Evolutionary conservation across 2,797 vertebrate species (phyloP), one percentile per base, ranked within the genome.

Genomic region (Eutrigla gurnardus): DNA sequence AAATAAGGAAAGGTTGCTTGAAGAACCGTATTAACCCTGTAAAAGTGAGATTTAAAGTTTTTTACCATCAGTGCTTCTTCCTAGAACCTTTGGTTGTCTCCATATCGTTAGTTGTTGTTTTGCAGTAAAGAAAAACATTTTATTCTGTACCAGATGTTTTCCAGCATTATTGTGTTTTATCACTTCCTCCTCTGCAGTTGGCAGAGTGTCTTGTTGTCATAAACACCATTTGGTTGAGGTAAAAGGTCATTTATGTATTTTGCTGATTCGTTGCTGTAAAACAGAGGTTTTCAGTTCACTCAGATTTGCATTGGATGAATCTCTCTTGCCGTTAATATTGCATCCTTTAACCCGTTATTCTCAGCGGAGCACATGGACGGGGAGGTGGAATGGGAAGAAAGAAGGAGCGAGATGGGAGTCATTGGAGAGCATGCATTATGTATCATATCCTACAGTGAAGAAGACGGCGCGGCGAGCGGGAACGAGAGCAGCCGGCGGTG

Each of bases 391-490:
- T 10, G n/a, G 73, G 70, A 49, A 49, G 25, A 36, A 45, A 52
- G 49, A 65, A 58, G 39, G 46, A 62, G 73, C 36, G 32, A 68
- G 74, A 39, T 64, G 80, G 81, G 84, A 87, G 75, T 67, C 80
- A 82, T 69, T 77, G 84, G 80, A 81, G 68, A 42, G 69, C 87
- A 90, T 90, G 80, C 87, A 90, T 89, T 90, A 90, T 91, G 87
- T 80, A 89, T 90, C 87, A 80, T 85, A 84, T 85, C 87, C 85
- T 78, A 84, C 82, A 85, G 83, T 76, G 89, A 77, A 59, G 86
- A 79, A 77, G 83, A 80, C 84, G 73, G 84, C 57, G 52, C 81
- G 70, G 82, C 40, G 68, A 87, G 85, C 80, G 78, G 78, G 80
- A 87, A 80, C 18, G 75, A 75, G 80, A 75, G 75, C 40, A 65